Percentiles rank a stretch among this genome's conserved stretches.
Evolutionary conservation across 2,113 vertebrate species (phyloP).

Genomic region (Hippocampus barbouri): DNA sequence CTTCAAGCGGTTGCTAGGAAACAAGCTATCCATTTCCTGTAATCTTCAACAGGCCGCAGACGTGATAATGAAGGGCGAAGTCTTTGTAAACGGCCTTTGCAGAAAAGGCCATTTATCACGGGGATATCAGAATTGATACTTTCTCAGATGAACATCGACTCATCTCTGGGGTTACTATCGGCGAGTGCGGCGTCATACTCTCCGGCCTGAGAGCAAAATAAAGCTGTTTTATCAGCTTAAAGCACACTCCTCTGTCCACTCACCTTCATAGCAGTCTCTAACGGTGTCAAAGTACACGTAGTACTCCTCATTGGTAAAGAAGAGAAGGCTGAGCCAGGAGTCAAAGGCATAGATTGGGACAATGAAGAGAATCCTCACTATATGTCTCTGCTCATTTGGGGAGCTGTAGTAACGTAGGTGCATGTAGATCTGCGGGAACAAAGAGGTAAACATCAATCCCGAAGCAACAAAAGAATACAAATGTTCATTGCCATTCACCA

Average conservation of each 20-base stretch:
- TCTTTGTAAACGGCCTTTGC: constrained; percentile 51
- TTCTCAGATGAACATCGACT: constrained; percentile 13
- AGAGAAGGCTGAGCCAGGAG: constrained; percentile 97
- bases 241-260: constrained; percentile 32
- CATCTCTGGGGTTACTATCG: not conserved
- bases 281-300: constrained; percentile 96
- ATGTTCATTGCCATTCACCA: too few species aligned
- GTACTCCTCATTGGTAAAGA: constrained; percentile 98
- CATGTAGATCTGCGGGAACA: constrained; percentile 86
- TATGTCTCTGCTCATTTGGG: constrained; percentile 92
- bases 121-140: constrained; percentile 33
- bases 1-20: constrained; percentile 75
- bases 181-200: not conserved
- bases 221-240: too few species aligned
- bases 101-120: constrained; percentile 58
- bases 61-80: constrained; percentile 70
- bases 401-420: constrained; percentile 93
- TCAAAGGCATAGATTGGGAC: constrained; percentile 96
- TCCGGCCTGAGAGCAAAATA: constrained; percentile 1
- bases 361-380: constrained; percentile 94
- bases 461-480: not conserved
- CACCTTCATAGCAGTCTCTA: constrained; percentile 95
- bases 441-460: not conserved
- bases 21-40: constrained; percentile 56
- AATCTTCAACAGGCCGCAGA: constrained; percentile 61